Percentiles rank a stretch among this genome's conserved stretches.
phyloP scores from a whole-genome alignment of 2,888 invertebrate species.

The Drosophila eohydei region DNA sequence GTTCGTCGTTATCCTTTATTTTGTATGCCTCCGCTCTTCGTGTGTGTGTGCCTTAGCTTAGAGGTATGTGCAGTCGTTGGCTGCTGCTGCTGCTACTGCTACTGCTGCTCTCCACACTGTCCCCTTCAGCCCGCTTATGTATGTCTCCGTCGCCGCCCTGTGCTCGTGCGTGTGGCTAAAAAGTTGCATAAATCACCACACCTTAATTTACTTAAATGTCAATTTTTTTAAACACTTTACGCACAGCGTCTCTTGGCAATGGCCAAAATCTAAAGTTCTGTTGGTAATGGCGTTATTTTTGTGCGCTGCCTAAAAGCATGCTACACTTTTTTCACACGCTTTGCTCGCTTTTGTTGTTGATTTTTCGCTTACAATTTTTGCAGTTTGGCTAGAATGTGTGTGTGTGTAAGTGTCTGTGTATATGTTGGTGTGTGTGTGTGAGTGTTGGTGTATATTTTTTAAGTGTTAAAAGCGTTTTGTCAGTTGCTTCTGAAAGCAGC shows the following conservation, averaged over 20 bases:
- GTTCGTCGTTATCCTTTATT: slow-evolving; percentile 72
- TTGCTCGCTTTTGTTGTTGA: slow-evolving; percentile 26
- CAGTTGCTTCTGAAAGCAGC: slow-evolving; percentile 51
- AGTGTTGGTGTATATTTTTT: slow-evolving; percentile 25
- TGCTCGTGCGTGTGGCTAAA: slow-evolving; percentile 59
- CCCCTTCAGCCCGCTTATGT: slow-evolving; percentile 21
- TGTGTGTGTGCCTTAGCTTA: slow-evolving; percentile 38
- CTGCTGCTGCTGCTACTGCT: slow-evolving; percentile 9
- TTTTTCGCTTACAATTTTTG: slow-evolving; percentile 35
- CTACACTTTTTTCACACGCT: slow-evolving; percentile 56
- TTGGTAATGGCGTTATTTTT: slow-evolving; percentile 36
- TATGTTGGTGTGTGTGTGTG: slow-evolving; percentile 4
- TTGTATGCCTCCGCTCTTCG: slow-evolving; percentile 54
- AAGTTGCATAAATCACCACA: slow-evolving; percentile 84
- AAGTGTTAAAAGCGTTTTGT: slow-evolving; percentile 57
- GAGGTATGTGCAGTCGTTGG: slow-evolving; percentile 65
- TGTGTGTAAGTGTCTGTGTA: slow-evolving; percentile 10
- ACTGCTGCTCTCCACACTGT: slow-evolving; percentile 16
- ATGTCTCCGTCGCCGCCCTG: slow-evolving; percentile 51
- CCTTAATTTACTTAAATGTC: slow-evolving; percentile 81
- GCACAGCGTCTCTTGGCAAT: slow-evolving; percentile 2
- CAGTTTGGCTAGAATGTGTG: slow-evolving; percentile 13
- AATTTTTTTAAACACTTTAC: slow-evolving; percentile 27
- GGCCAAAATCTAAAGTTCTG: slow-evolving; percentile 4
- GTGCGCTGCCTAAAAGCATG: slow-evolving; percentile 55